phyloP scores from a whole-genome alignment of 2,113 vertebrate genomes.

The Helogale parvula region DNA sequence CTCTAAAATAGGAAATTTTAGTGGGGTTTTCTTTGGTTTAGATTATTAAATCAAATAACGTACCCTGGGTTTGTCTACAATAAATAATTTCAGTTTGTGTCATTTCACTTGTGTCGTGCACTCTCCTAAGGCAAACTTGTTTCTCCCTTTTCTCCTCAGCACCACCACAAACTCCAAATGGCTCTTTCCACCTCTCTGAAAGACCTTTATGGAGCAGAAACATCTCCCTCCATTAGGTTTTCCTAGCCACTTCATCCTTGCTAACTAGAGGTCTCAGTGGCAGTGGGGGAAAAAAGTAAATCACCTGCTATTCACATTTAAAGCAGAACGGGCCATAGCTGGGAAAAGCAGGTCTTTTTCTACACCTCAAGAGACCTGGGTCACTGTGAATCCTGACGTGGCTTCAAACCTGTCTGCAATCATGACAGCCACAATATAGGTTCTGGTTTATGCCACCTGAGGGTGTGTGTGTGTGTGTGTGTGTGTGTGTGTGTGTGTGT shows the following conservation, averaged over 20 bases:
- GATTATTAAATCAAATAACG: neutral
- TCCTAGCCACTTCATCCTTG: neutral
- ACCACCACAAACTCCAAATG: neutral
- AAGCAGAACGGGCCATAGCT: fast-evolving
- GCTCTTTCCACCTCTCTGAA: neutral
- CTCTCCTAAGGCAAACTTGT: neutral
- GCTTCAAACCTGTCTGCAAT: neutral
- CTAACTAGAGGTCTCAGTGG: neutral
- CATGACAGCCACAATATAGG: neutral
- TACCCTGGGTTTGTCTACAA: no score
- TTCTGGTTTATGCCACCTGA: neutral
- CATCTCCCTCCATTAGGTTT: neutral
- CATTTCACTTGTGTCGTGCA: neutral
- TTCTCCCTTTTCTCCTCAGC: neutral
- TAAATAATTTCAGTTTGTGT: neutral
- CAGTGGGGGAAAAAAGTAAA: neutral
- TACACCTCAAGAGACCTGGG: neutral
- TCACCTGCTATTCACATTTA: neutral
- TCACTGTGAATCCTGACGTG: neutral
- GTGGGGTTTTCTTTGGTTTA: neutral
- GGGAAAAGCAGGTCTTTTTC: neutral
- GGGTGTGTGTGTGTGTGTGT: neutral
- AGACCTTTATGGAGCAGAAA: neutral
- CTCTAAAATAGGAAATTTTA: neutral
- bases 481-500: neutral